Conservation (phyloP, 1,140 invertebrate genomes). For the Proales similis region DNA sequence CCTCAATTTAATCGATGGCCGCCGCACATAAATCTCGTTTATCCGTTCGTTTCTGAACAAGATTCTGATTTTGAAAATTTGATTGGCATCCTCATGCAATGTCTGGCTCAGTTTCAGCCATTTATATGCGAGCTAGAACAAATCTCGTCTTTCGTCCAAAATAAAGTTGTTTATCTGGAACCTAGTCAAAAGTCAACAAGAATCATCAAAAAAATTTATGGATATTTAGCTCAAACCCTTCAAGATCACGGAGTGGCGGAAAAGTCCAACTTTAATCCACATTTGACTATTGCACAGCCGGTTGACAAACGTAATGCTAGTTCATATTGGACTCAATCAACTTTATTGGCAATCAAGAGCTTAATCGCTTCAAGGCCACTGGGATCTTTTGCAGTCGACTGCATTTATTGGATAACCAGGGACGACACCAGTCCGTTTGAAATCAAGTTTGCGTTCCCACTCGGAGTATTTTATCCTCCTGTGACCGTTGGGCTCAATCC, state of each 20-base stretch:
- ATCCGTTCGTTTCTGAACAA: too few relatives aligned
- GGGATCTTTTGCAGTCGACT: constrained; percentile 1
- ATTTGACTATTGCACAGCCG: constrained; percentile 28
- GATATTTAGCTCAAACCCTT: neutral
- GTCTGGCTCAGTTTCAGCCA: neutral
- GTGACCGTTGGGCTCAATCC: neutral
- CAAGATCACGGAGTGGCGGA: neutral
- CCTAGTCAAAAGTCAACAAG: neutral
- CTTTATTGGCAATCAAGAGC: neutral
- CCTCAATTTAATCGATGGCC: constrained; percentile 29
- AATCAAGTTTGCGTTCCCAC: neutral
- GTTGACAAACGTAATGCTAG: constrained; percentile 3
- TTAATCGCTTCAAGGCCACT: neutral
- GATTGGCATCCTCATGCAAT: neutral
- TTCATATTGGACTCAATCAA: neutral
- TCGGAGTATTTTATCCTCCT: constrained; percentile 3
- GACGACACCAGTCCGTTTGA: constrained; percentile 28
- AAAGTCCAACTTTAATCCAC: constrained; percentile 16
- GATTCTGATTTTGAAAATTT: constrained; percentile 30
- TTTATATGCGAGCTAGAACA: constrained; percentile 7
- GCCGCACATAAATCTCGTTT: constrained; percentile 27
- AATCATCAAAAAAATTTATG: constrained; percentile 20
- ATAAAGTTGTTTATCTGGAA: constrained; percentile 28
- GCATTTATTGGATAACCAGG: constrained; percentile 20
- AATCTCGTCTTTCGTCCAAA: constrained; percentile 5